These are phyloP conservation scores for Stegophylla sp. DNA, from an alignment of 2,888 invertebrate genomes.

Conservation along the genomic window DNA sequence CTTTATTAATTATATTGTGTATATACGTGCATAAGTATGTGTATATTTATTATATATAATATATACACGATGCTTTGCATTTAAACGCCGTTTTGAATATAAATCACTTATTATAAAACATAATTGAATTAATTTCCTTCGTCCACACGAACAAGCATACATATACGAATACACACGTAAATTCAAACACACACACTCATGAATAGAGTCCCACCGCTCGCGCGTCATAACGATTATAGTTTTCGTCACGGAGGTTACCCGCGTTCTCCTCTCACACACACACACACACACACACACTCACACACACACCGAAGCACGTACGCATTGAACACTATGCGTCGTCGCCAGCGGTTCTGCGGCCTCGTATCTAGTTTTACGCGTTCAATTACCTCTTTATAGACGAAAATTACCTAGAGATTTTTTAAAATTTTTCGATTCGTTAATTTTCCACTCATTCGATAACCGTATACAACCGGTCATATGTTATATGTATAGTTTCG, in stretches of 20 bases:
- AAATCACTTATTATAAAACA: conserved; percentile 38
- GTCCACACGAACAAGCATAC: neutral
- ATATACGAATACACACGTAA: neutral
- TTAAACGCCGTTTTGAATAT: conserved; percentile 47
- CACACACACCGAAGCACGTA: neutral
- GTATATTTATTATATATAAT: no score
- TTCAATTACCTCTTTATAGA: conserved; percentile 38
- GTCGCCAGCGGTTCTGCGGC: conserved; percentile 15
- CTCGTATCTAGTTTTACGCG: conserved; percentile 39
- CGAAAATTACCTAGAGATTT: conserved; percentile 12
- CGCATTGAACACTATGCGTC: conserved; percentile 24
- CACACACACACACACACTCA: neutral
- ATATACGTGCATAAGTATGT: neutral
- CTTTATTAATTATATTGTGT: no score
- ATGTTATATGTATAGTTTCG: no score
- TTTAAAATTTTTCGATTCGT: neutral
- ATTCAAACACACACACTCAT: neutral
- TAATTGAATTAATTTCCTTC: conserved; percentile 43
- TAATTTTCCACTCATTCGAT: conserved; percentile 22
- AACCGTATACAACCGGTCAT: conserved; percentile 36
- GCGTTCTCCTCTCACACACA: neutral
- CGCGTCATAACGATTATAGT: neutral
- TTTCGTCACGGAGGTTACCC: neutral
- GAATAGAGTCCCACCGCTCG: neutral
- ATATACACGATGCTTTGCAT: conserved; percentile 7